Evolutionary conservation across 2,113 vertebrate genomes (phyloP).

Genomic region (Pelobates fuscus): DNA sequence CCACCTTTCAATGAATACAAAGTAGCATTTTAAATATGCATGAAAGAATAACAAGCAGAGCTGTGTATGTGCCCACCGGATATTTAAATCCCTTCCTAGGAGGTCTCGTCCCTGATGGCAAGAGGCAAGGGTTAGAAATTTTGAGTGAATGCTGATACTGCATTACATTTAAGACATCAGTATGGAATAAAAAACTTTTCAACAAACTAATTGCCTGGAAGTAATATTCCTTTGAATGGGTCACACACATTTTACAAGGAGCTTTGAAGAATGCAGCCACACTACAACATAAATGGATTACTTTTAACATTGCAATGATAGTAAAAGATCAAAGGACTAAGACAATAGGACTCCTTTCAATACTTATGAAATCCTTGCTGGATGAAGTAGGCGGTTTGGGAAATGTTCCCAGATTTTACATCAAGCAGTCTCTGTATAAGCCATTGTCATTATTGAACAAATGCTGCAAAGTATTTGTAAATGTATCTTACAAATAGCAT

Average conservation of each 20-base stretch:
- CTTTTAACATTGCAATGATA: constrained; percentile 46
- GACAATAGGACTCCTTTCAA: constrained; percentile 41
- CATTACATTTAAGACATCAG: constrained; percentile 26
- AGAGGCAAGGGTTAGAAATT: constrained; percentile 12
- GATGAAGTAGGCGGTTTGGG: constrained; percentile 45
- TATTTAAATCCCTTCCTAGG: constrained; percentile 12
- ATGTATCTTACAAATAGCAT: constrained; percentile 21
- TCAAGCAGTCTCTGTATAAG: constrained; percentile 23
- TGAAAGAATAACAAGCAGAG: constrained; percentile 41
- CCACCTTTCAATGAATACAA: constrained; percentile 35
- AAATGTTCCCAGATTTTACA: constrained; percentile 46
- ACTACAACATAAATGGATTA: constrained; percentile 46
- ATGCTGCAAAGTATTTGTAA: constrained; percentile 29
- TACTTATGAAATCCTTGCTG: constrained; percentile 35
- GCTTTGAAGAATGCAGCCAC: constrained; percentile 39
- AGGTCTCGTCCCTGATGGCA: constrained; percentile 10
- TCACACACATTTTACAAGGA: constrained; percentile 39
- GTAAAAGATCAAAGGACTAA: constrained; percentile 47
- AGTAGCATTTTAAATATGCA: constrained; percentile 38
- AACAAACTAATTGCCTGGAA: constrained; percentile 48
- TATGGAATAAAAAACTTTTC: constrained; percentile 38
- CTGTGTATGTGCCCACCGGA: constrained; percentile 39
- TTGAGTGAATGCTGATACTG: constrained; percentile 21
- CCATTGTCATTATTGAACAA: constrained; percentile 20
- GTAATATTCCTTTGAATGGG: constrained; percentile 41